phyloP scores from a whole-genome alignment of 2,113 vertebrate genomes.

The Edolisoma coerulescens region DNA sequence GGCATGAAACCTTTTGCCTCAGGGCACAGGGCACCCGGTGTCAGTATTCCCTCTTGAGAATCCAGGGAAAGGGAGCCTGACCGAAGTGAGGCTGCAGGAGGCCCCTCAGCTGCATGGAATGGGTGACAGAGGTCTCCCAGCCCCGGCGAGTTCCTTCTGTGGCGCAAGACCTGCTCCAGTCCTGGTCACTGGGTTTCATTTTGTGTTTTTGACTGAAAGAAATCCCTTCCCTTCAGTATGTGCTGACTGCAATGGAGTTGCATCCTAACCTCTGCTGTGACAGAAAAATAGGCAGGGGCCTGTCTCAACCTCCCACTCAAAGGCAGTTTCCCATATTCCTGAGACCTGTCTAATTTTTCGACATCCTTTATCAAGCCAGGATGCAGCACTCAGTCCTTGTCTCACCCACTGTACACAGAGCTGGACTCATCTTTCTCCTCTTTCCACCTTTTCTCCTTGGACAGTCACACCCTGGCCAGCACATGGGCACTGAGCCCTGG shows the following conservation, averaged over 20 bases:
- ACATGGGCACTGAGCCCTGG: fast-evolving
- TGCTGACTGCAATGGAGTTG: neutral
- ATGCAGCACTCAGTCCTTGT: neutral
- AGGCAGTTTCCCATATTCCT: neutral
- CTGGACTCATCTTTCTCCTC: neutral
- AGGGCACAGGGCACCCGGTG: neutral
- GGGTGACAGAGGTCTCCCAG: neutral
- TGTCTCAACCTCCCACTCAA: neutral
- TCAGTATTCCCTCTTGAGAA: neutral
- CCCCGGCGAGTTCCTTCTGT: fast-evolving
- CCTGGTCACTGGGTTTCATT: neutral
- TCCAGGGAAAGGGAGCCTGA: fast-evolving
- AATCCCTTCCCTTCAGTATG: neutral
- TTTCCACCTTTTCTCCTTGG: neutral
- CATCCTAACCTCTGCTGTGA: neutral
- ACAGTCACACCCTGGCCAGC: neutral
- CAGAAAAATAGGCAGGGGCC: neutral
- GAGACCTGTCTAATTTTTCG: neutral
- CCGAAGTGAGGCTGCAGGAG: neutral
- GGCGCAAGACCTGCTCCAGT: neutral
- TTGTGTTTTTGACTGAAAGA: neutral
- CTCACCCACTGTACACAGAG: neutral
- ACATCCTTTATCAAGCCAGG: fast-evolving
- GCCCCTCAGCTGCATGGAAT: neutral
- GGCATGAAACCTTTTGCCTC: neutral